These are phyloP conservation scores for Chaenodraco wilsoni DNA, from an alignment of 2,797 vertebrate species.

Conservation along the genomic window DNA sequence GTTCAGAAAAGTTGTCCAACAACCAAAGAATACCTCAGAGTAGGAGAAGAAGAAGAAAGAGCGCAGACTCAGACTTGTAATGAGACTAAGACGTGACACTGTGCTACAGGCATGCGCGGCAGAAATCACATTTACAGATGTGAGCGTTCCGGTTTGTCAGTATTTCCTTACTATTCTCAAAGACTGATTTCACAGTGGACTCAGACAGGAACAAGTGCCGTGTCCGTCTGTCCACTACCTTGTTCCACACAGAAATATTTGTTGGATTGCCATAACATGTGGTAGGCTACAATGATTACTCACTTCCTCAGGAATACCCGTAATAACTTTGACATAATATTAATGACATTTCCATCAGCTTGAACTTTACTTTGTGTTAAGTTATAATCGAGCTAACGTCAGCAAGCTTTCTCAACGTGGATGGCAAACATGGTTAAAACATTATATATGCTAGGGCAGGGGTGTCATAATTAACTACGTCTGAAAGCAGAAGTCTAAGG, in stretches of 20 bases:
- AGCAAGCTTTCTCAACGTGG: neutral
- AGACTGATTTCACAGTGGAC: neutral
- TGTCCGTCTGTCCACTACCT: neutral
- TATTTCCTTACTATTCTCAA: neutral
- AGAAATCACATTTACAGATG: conserved; percentile 26
- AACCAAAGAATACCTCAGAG: conserved; percentile 30
- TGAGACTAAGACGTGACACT: conserved; percentile 18
- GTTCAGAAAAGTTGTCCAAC: conserved; percentile 47
- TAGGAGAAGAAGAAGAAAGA: conserved; percentile 4
- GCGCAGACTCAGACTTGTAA: conserved; percentile 1
- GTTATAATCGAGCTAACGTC: neutral
- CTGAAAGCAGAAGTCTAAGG: too few species aligned
- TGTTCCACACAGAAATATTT: conserved; percentile 1
- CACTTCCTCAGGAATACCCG: neutral
- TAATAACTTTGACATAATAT: neutral
- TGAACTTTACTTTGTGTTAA: neutral
- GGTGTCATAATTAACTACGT: too few species aligned
- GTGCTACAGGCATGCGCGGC: neutral
- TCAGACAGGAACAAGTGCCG: neutral
- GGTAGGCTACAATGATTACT: neutral
- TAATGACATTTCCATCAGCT: neutral
- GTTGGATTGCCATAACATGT: neutral
- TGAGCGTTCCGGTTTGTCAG: neutral
- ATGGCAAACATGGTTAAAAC: neutral
- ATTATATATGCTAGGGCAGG: neutral